phyloP scores from a whole-genome alignment of 2,888 invertebrate species.

The Homarus gammarus region DNA sequence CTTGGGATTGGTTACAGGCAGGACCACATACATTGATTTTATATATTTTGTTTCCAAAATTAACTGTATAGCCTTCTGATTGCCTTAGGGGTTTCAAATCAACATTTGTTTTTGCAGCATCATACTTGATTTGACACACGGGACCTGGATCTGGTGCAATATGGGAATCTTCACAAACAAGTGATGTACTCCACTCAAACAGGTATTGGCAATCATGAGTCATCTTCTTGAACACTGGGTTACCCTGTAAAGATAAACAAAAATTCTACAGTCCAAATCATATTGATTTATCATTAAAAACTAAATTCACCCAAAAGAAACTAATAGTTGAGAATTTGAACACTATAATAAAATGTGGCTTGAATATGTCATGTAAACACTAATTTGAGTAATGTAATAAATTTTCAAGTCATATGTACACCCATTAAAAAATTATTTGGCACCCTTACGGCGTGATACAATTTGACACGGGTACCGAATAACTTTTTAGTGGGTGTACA shows the following conservation, averaged over 20 bases:
- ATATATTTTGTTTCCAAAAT: slow-evolving; percentile 26
- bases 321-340: too few relatives aligned
- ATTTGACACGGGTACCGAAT: too few relatives aligned
- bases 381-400: too few relatives aligned
- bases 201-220: slow-evolving; percentile 73
- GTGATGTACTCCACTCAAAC: slow-evolving; percentile 70
- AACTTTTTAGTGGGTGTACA: too few relatives aligned
- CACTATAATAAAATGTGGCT: too few relatives aligned
- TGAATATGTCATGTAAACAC: too few relatives aligned
- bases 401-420: too few relatives aligned
- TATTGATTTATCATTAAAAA: too few relatives aligned
- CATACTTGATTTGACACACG: slow-evolving; percentile 61
- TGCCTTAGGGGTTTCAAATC: slow-evolving; percentile 59
- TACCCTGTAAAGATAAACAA: slow-evolving; percentile 70
- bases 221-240: slow-evolving; percentile 52
- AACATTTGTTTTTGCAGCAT: slow-evolving; percentile 70
- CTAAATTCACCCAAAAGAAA: too few relatives aligned
- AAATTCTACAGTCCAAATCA: not conserved
- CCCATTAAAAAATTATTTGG: too few relatives aligned
- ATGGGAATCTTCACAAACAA: slow-evolving; percentile 47
- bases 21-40: slow-evolving; percentile 69
- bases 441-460: too few relatives aligned
- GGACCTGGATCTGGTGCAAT: slow-evolving; percentile 41
- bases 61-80: slow-evolving; percentile 56
- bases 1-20: slow-evolving; percentile 48